These are phyloP conservation scores for Actinemys pallida DNA, from an alignment of 2,113 vertebrate genomes.

Conservation along the genomic window DNA sequence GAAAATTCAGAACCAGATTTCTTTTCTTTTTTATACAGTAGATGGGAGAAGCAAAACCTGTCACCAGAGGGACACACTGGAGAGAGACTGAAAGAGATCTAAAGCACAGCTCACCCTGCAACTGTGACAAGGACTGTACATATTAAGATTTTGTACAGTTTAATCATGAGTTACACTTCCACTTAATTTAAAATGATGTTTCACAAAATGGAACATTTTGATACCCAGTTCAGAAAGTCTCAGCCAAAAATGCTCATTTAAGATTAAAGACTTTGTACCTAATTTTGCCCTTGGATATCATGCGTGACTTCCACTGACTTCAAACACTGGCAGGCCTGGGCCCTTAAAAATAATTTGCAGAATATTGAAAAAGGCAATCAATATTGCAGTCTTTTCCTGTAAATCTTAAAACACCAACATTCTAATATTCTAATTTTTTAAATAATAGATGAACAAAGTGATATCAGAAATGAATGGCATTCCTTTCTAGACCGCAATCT, in stretches of 20 bases:
- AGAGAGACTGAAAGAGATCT: not conserved
- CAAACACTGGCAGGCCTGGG: not conserved
- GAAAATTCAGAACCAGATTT: not conserved
- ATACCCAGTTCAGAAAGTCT: not conserved
- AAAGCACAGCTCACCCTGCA: slow-evolving; percentile 3
- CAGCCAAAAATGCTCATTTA: not conserved
- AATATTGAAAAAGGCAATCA: not conserved
- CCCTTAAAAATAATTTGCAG: not conserved
- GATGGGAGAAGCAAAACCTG: not conserved
- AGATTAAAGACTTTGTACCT: slow-evolving; percentile 41
- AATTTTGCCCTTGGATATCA: not conserved
- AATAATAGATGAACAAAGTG: not conserved
- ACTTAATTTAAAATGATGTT: not conserved
- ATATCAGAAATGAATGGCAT: not conserved
- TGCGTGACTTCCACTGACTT: not conserved
- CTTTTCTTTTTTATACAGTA: not conserved
- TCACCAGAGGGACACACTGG: not conserved
- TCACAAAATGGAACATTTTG: not conserved
- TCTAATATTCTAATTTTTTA: not conserved
- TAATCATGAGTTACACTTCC: not conserved
- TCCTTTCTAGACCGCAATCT: slow-evolving; percentile 25
- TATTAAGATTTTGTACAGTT: not conserved
- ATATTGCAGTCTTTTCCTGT: not conserved
- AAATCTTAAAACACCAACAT: not conserved
- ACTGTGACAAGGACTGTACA: not conserved